Conservation (phyloP, 1,140 invertebrate genomes). For the Diachasma alloeum region DNA sequence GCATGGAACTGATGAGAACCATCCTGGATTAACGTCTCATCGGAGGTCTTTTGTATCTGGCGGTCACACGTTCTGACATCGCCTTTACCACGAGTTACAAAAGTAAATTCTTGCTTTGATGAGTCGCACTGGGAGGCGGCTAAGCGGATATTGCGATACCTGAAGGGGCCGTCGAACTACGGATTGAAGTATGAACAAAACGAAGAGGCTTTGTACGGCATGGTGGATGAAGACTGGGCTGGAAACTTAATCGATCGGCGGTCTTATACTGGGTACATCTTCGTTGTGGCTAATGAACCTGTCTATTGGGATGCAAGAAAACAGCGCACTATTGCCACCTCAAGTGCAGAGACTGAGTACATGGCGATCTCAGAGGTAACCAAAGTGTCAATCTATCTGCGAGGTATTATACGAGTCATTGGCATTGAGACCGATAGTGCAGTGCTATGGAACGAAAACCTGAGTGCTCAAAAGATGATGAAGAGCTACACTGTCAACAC, state of each 20-base stretch:
- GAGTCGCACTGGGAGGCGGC: constrained; percentile 12
- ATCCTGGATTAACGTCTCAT: no score
- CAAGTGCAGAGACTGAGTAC: constrained; percentile 59
- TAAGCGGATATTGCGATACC: constrained; percentile 49
- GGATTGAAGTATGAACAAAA: constrained; percentile 25
- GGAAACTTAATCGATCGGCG: constrained; percentile 6
- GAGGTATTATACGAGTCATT: background rate
- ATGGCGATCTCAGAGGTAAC: constrained; percentile 43
- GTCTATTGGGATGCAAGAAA: background rate
- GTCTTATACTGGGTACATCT: background rate
- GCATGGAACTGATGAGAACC: no score
- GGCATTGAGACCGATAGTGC: background rate
- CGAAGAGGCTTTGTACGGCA: constrained; percentile 15
- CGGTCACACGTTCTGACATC: constrained; percentile 61
- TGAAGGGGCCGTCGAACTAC: constrained; percentile 38
- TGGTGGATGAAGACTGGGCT: constrained; percentile 40
- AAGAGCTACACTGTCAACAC: background rate
- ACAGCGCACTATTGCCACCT: background rate
- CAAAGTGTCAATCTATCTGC: background rate
- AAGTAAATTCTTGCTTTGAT: constrained; percentile 9
- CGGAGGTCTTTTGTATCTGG: no score
- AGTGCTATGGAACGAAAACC: background rate
- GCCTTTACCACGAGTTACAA: constrained; percentile 50
- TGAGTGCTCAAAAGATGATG: background rate
- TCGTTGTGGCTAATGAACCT: background rate